Evolutionary conservation across 2,113 vertebrate genomes (phyloP).

Genomic region (Hystrix cristata): DNA sequence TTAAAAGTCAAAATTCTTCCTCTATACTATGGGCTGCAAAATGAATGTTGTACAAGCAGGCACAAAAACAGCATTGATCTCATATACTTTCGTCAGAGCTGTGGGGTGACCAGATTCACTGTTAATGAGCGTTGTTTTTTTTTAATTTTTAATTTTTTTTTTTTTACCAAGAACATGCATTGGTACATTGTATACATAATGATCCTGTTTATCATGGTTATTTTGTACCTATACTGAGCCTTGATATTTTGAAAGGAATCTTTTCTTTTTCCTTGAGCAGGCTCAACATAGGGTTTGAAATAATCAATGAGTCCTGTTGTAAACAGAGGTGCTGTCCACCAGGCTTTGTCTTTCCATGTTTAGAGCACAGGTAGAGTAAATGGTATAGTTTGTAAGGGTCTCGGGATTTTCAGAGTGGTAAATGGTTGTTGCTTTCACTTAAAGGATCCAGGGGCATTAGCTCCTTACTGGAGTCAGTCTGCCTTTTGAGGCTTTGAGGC

Average conservation of each 20-base stretch:
- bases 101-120: background rate
- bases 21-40: background rate
- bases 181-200: no score
- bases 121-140: background rate
- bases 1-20: background rate
- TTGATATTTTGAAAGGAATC: background rate
- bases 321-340: background rate
- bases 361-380: background rate
- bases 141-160: no score
- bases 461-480: background rate
- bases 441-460: background rate
- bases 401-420: background rate
- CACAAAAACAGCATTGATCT: background rate
- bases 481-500: background rate
- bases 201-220: no score
- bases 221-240: no score
- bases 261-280: background rate
- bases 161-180: no score
- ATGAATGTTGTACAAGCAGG: background rate
- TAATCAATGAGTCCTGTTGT: background rate
- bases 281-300: background rate
- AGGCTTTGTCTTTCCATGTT: background rate
- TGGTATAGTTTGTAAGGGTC: background rate
- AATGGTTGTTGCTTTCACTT: background rate
- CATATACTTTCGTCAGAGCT: background rate